Base-by-base conservation (phyloP, 2,797 vertebrate genomes). In the Carcharodon carcharias region DNA sequence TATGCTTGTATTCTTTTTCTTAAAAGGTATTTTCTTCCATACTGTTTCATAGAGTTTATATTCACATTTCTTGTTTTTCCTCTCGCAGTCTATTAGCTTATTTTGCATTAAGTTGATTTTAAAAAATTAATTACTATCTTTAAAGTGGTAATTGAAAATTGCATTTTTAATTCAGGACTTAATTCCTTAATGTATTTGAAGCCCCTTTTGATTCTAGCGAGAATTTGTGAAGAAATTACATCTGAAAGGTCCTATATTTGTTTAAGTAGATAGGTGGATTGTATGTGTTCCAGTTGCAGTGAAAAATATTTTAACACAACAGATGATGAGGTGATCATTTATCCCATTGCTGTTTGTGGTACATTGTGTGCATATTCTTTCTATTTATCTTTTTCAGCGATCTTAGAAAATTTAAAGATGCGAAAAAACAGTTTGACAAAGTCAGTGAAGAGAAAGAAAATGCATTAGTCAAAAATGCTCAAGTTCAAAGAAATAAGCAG, bases 341-440 rank as follows among this genome's bases (percentile, higher is more conserved):
- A n/a, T 63, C 40, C 21, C 40, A 92, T 61, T 92, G 58, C 56
- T n/a, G 7, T 63, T 58, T 88, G 85, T 28, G 26, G 28, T 7
- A 88, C 9, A 18, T 61, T 92, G 80, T 82, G 40, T 45, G 40
- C 4, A 82, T 40, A 35, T 18, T 93, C 91, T 65, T 93, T 67
- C 21, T 45, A 26, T 82, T 23, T 21, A 97, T 96, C 96, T 96
- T 31, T 96, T 96, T 67, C 97, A 99, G 99, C 97, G 99, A 99
- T 97, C 98, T 99, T 95, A 98, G 99, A 94, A 99, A 98, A 98
- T 99, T 99, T 97, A 99, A 99, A 98, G 99, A 99, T 97, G 98
- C 99, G 61, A 99, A 99, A 97, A 99, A 99, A 96, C 99, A 99
- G 56, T 99, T 99, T 97, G 99, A 99, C 97, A 99, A 99, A 97